Base-by-base conservation (phyloP, 2,113 vertebrate species). In the Addax nasomaculatus region DNA sequence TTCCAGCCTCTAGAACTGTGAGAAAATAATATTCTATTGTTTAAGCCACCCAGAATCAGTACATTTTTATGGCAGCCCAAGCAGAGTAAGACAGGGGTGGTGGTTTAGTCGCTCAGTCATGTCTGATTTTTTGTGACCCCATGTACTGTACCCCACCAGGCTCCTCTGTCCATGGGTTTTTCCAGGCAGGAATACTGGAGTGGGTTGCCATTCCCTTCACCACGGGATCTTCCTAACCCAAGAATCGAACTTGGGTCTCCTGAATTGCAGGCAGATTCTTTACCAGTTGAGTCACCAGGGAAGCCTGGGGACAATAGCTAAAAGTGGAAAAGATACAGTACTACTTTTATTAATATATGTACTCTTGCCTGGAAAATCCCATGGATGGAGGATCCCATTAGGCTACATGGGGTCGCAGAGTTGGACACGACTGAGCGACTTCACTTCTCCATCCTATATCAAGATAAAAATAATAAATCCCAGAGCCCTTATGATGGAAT, bases 11-110 rank as follows among this genome's bases (percentile, higher is more conserved):
- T 27, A 43, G 36, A 84, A 84, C 12, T 5, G 8, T 64, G 49
- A 89, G 90, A 85, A 97, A 85, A 86, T 45, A 33, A 64, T 67
- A 51, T 67, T 57, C 4, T 53, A 51, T 80, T 58, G n/a, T 80
- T 89, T 85, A 85, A 53, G 79, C 33, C 15, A 39, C 25, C 25
- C 27, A 51, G 19, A 39, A 70, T 70, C 12, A 2, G n/a, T 27
- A n/a, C 81, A 80, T 90, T 90, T 9, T 95, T 88, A 84, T 33
- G 64, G 57, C 14, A 80, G 30, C 19, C 47, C 10, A 30, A 53
- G 36, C 23, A 62, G 39, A 85, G 29, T 57, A 45, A 87, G 57
- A 93, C 9, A 85, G 62, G n/a, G 12, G 12, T 76, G 36, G 70
- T 76, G 36, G 23, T 43, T 14, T 14, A 76, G 70, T 76, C 0